These are phyloP conservation scores for Opisthograptis luteolata DNA, from an alignment of 2,888 invertebrate species.

Conservation along the genomic window DNA sequence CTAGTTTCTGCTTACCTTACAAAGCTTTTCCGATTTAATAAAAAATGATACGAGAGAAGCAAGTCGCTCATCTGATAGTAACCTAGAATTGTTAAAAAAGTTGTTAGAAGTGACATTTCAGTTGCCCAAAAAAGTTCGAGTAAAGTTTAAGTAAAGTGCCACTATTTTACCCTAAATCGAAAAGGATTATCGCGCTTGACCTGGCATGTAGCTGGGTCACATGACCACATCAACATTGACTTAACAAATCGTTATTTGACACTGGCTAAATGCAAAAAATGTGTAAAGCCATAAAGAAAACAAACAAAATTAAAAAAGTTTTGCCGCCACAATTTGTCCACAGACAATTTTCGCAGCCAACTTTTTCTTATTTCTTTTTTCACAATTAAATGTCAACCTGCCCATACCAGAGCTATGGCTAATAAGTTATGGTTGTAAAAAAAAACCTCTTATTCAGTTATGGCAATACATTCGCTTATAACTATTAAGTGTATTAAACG, in stretches of 20 bases:
- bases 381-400: conserved; percentile 5
- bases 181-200: no score
- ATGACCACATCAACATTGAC: no score
- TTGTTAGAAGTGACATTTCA: neutral
- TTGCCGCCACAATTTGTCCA: conserved; percentile 1
- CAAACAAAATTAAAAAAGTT: no score
- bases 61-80: no score
- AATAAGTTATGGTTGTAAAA: neutral
- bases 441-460: neutral
- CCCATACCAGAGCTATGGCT: neutral
- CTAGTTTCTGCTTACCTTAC: neutral
- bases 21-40: neutral
- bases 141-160: no score
- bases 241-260: no score
- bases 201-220: no score
- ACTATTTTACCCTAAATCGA: no score
- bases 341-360: neutral
- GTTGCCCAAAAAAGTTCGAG: no score
- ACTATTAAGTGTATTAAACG: conserved; percentile 6
- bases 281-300: no score
- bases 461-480: conserved; percentile 3
- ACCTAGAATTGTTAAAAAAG: no score
- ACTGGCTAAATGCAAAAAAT: no score
- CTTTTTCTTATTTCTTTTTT: neutral
- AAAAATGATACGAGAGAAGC: neutral